Conservation (phyloP, 2,113 vertebrate species). For the Festucalex cinctus region DNA sequence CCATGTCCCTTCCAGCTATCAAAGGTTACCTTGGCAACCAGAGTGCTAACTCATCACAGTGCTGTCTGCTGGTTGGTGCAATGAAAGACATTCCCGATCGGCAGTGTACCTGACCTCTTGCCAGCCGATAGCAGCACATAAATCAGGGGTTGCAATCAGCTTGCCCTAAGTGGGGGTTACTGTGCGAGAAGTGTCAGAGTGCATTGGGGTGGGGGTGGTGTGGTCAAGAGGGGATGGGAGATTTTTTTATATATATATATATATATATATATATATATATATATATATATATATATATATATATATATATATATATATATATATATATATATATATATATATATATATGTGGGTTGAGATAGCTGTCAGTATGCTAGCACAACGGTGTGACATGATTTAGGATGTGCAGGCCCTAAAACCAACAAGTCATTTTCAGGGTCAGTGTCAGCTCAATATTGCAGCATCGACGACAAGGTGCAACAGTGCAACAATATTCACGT, state of each 20-base stretch:
- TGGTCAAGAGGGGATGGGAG: neutral
- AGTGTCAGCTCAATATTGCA: slow-evolving; percentile 60
- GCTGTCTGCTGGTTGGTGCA: slow-evolving; percentile 53
- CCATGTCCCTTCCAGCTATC: slow-evolving; percentile 61
- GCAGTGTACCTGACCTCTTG: slow-evolving; percentile 58
- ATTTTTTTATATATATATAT: neutral
- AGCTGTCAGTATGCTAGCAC: slow-evolving; percentile 25
- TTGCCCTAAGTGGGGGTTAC: slow-evolving; percentile 16
- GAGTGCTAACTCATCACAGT: slow-evolving; percentile 71
- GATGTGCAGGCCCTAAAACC: slow-evolving; percentile 42
- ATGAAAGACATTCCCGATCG: slow-evolving; percentile 59
- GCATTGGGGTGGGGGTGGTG: slow-evolving; percentile 4
- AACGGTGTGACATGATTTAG: slow-evolving; percentile 46
- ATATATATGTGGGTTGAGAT: too few species aligned
- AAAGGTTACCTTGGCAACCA: slow-evolving; percentile 72
- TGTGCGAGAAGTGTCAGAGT: slow-evolving; percentile 23
- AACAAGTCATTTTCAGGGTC: slow-evolving; percentile 59
- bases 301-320: too few species aligned
- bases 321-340: too few species aligned
- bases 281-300: too few species aligned
- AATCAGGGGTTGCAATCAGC: slow-evolving; percentile 58
- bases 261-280: too few species aligned
- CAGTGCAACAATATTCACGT: slow-evolving; percentile 30
- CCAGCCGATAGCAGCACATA: slow-evolving; percentile 50
- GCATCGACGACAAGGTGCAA: slow-evolving; percentile 38